A percentile compares a stretch with the other conserved stretches of the same genome.
Evolutionary conservation across 2,113 vertebrate genomes (phyloP).

Genomic region (Melanerpes formicivorus): DNA sequence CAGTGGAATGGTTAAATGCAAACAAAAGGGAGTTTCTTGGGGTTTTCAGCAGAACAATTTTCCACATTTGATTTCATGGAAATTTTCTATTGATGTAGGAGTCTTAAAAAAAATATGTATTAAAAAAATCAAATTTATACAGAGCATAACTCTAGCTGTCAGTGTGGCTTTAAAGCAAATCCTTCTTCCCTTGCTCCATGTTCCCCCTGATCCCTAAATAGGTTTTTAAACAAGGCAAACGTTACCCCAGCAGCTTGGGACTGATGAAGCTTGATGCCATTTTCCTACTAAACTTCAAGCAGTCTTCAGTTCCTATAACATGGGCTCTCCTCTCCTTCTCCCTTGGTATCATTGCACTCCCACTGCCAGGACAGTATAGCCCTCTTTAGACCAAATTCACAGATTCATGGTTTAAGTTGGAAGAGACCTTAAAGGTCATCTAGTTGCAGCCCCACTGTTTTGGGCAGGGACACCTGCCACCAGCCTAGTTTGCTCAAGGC

Average conservation of each 20-base stretch:
- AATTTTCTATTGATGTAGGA: neutral
- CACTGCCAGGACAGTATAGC: neutral
- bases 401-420: too few species aligned
- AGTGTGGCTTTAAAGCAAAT: neutral
- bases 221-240: neutral
- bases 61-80: neutral
- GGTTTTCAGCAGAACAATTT: neutral
- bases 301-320: neutral
- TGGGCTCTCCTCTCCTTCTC: fast-evolving
- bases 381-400: neutral
- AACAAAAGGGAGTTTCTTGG: neutral
- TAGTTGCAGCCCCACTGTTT: too few species aligned
- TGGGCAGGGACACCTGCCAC: too few species aligned
- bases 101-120: neutral
- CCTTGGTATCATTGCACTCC: neutral
- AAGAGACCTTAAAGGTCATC: too few species aligned
- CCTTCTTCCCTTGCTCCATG: neutral
- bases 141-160: neutral
- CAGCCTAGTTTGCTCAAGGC: too few species aligned
- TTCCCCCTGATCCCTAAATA: neutral
- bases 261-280: neutral
- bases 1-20: neutral
- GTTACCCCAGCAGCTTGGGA: neutral
- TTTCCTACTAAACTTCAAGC: neutral
- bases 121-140: neutral